phyloP scores from a whole-genome alignment of 2,797 vertebrate genomes.

The Decapterus maruadsi region DNA sequence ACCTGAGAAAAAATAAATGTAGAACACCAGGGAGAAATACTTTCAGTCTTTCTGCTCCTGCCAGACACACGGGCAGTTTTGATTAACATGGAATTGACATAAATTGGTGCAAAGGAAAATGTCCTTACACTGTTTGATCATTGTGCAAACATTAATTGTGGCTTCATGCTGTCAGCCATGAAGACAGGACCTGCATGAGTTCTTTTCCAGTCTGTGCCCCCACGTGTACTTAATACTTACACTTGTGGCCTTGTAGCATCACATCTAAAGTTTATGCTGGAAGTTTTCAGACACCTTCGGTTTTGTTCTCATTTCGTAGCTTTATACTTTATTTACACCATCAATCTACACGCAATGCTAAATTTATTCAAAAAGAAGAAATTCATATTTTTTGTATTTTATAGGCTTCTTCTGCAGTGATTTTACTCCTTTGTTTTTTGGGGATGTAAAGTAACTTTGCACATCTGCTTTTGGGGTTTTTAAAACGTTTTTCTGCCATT shows the following conservation, averaged over 20 bases:
- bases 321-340: too few species aligned
- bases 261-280: too few species aligned
- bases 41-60: conserved; percentile 8
- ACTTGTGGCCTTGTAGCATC: background rate
- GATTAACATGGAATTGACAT: conserved; percentile 54
- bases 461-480: too few species aligned
- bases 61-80: conserved; percentile 31
- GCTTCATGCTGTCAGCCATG: conserved; percentile 13
- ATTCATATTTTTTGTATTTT: too few species aligned
- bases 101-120: conserved; percentile 56
- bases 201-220: background rate
- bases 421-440: background rate
- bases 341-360: too few species aligned
- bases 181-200: conserved; percentile 2
- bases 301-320: too few species aligned
- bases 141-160: conserved; percentile 29
- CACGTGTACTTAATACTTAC: background rate
- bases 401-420: too few species aligned
- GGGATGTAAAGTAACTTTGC: too few species aligned
- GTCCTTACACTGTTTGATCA: conserved; percentile 46
- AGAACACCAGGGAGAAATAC: conserved; percentile 14
- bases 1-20: conserved; percentile 4
- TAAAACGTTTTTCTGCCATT: background rate
- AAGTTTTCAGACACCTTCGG: background rate
- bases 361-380: too few species aligned